phyloP scores from a whole-genome alignment of 2,797 vertebrate species.

The Gouania willdenowi region DNA sequence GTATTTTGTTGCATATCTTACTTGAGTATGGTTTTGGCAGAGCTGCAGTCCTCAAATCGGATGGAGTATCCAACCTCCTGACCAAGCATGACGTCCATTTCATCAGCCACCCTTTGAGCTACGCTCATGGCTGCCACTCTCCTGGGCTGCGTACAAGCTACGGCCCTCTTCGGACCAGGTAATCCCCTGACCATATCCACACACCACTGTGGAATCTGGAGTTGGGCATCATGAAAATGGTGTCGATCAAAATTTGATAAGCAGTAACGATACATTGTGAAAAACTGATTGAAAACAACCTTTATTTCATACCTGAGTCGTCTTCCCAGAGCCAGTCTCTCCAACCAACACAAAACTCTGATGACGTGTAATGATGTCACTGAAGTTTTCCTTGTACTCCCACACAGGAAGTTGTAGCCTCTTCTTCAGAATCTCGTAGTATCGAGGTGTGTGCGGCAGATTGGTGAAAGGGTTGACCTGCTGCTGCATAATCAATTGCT shows the following conservation, averaged over 20 bases:
- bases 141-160: slow-evolving; percentile 95
- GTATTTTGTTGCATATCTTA: slow-evolving; percentile 59
- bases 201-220: slow-evolving; percentile 97
- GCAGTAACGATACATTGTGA: too few species aligned
- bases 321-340: slow-evolving; percentile 98
- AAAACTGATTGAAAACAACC: background rate
- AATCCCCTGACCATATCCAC: slow-evolving; percentile 92
- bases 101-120: slow-evolving; percentile 95
- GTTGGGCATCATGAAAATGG: slow-evolving; percentile 13
- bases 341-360: slow-evolving; percentile 96
- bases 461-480: slow-evolving; percentile 98
- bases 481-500: slow-evolving; percentile 85
- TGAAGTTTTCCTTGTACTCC: slow-evolving; percentile 98
- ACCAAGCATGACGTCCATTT: slow-evolving; percentile 98
- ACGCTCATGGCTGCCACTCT: slow-evolving; percentile 98
- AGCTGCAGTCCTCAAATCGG: slow-evolving; percentile 98
- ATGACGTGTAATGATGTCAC: slow-evolving; percentile 89
- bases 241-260: background rate
- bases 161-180: slow-evolving; percentile 90
- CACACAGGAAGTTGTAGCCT: slow-evolving; percentile 94
- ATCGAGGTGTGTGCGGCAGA: slow-evolving; percentile 94
- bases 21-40: slow-evolving; percentile 97
- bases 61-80: slow-evolving; percentile 99
- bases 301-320: slow-evolving; percentile 85
- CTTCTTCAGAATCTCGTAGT: slow-evolving; percentile 96